Base-by-base conservation (phyloP, 1,140 invertebrate genomes). In the Plodia interpunctella region DNA sequence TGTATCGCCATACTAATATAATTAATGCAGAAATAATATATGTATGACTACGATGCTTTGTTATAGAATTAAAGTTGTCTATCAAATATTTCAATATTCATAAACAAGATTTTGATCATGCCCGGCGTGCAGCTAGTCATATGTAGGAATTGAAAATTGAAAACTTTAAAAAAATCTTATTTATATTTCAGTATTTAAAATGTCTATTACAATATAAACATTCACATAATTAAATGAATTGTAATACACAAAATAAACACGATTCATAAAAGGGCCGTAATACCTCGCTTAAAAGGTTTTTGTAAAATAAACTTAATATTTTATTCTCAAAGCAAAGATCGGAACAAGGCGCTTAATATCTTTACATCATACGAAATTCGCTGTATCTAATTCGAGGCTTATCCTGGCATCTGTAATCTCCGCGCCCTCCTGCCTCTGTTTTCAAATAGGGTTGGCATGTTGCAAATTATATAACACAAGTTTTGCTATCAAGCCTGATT, bases 331-430 rank as follows among this genome's bases (percentile, higher is more conserved):
- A 86, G 80, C 66, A 65, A 76, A 65, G 63, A 58, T 66, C 38
- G 38, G 15, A 44, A 70, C 65, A 74, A 71, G 71, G 68, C 66
- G 70, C 70, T 82, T 82, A 78, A 81, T 78, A 76, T 80, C 80
- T 81, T 78, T 80, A 78, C 70, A 81, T 88, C 86, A 87, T 88
- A 85, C 82, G 77, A 85, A 83, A 88, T 88, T 86, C 77, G 80
- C 81, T 83, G 82, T 87, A 85, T 85, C 79, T 84, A 88, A 85
- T 84, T 84, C 80, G 66, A 70, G 72, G 86, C 80, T 88, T 88
- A 87, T 87, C 86, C 74, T 86, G 82, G 74, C 83, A 87, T 85
- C 80, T 84, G 77, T 86, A 88, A 87, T 87, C 83, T 84, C 77
- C 10, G 28, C 38, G 35, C 38, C 51, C 51, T 32, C 51, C 21